Base-by-base conservation (phyloP, 2,888 invertebrate species). In the Cosmopolites sordidus region DNA sequence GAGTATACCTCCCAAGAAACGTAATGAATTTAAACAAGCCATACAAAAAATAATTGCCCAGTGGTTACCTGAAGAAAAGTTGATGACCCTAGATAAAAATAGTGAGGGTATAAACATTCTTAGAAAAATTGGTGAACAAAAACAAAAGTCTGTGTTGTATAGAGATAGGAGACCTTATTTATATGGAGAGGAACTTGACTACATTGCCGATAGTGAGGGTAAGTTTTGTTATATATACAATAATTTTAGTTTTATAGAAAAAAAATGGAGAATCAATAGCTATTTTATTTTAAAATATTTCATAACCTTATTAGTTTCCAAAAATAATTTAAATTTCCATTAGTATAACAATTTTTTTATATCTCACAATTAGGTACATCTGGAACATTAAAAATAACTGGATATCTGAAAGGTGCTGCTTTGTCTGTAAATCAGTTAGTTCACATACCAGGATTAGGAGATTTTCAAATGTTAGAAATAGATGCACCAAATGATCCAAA, bases 391-490 rank as follows among this genome's bases (percentile, higher is more conserved):
- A 85, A 88, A 74, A 78, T 97, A 1, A 86, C 87, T 43, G 99
- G 98, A 1, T 96, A 88, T 73, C 72, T 99, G 45, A 79, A 93
- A 63, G 93, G 95, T 1, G 82, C 83, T 67, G 78, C 87, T 2
- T 73, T 98, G 46, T 88, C 89, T 69, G 94, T 91, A 0, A 95
- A 98, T 75, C 81, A 87, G 56, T 77, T 97, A 48, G 80, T 99
- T 16, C 94, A 99, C 68, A 82, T 99, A 48, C 87, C 92, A 40
- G 96, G 96, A 0, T 80, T 92, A 66, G 97, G 97, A 6, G 92
- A 96, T 69, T 98, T 89, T 69, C 96, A 96, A 77, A 84, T 99
- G 82, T 77, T 79, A 0, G 83, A 86, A 70, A 89, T 97, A 60
- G 84, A 85, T 72, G 79, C 80, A 0, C 76, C 81, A 1, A 76